Base-by-base conservation (phyloP, 2,888 invertebrate species). In the Plebejus argus region DNA sequence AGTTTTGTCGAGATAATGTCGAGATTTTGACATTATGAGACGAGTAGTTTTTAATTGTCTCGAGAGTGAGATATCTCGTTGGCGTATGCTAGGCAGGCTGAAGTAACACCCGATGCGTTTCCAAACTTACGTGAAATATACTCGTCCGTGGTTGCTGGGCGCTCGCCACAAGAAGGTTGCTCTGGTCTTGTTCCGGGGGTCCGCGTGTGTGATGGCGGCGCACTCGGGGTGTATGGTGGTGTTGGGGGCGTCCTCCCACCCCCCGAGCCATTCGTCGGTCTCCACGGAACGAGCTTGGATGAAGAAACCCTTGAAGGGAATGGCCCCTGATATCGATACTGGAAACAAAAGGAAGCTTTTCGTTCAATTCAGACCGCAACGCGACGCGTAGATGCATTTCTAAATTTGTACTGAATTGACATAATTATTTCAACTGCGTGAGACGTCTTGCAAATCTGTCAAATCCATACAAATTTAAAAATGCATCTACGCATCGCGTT, bases 301-400 rank as follows among this genome's bases (percentile, higher is more conserved):
- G 89, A 97, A 97, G 94, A 97, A 97, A n/a, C 97, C 97, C 83
- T 97, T 96, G 91, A 97, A 97, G 1, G 95, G 89, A 20, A 94
- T 95, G 15, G 89, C 86, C 0, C 95, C 95, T 77, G 92, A 91
- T 81, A 96, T 95, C 74, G 92, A 94, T 72, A 96, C 96, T 96
- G 90, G 7, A 89, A 80, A 74, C 28, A 20, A 20, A 58, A 8
- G 2, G 7, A 1, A n/a, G 58, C 7, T 58, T n/a, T 58, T 28
- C 2, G 28, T 28, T n/a, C n/a, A n/a, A n/a, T n/a, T n/a, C n/a
- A n/a, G n/a, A n/a, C n/a, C n/a, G n/a, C n/a, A n/a, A n/a, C n/a
- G n/a, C n/a, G n/a, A n/a, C n/a, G n/a, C n/a, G n/a, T n/a, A n/a
- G n/a, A n/a, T n/a, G n/a, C n/a, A n/a, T n/a, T n/a, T n/a, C n/a